phyloP scores from a whole-genome alignment of 2,888 invertebrate genomes.

The Sthenelais limicola region DNA sequence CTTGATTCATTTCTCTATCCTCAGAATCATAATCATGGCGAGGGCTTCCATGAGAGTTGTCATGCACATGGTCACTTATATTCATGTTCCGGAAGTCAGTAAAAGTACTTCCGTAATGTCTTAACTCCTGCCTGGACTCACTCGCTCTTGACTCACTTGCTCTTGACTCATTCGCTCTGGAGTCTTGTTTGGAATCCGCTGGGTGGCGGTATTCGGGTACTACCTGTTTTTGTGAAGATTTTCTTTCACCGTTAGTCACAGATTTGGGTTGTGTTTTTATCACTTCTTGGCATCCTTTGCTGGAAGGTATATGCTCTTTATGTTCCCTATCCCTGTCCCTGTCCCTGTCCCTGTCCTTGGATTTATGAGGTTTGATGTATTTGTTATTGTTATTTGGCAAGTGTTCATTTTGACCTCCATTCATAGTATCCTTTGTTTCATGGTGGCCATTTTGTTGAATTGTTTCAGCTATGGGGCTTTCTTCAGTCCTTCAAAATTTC shows the following conservation, averaged over 20 bases:
- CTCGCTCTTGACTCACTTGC: not conserved
- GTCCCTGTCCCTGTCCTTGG: constrained; percentile 24
- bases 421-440: not conserved
- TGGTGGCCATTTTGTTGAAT: constrained; percentile 17
- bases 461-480: too few relatives aligned
- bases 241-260: too few relatives aligned
- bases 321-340: constrained; percentile 2
- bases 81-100: constrained; percentile 41
- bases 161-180: not conserved
- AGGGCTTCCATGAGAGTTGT: not conserved
- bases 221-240: too few relatives aligned
- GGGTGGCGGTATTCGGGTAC: too few relatives aligned
- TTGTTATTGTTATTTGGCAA: constrained; percentile 36
- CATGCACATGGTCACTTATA: constrained; percentile 11
- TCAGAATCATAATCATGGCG: constrained; percentile 15
- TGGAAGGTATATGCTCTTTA: too few relatives aligned
- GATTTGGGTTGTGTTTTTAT: too few relatives aligned
- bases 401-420: constrained; percentile 15
- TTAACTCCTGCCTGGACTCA: not conserved
- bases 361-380: constrained; percentile 34
- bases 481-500: too few relatives aligned
- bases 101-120: constrained; percentile 42
- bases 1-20: constrained; percentile 7
- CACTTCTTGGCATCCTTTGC: too few relatives aligned
- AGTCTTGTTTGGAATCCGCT: too few relatives aligned